phyloP scores from a whole-genome alignment of 2,888 invertebrate species.

The Leptopilina syphax region DNA sequence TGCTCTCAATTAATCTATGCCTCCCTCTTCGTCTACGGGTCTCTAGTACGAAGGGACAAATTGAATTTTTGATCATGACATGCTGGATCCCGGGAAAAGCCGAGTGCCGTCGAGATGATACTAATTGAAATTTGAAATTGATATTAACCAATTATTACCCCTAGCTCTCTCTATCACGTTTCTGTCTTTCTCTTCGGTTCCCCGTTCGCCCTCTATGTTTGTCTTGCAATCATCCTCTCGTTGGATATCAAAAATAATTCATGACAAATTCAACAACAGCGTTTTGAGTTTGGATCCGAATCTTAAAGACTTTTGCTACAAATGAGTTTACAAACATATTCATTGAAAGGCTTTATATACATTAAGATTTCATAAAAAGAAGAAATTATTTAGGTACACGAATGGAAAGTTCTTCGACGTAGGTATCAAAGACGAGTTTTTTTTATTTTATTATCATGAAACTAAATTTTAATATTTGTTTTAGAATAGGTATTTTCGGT shows the following conservation, averaged over 20 bases:
- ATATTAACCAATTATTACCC: conserved; percentile 77
- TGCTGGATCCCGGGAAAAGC: conserved; percentile 66
- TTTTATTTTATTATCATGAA: too few species aligned
- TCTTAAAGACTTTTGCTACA: too few species aligned
- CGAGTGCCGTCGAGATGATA: conserved; percentile 72
- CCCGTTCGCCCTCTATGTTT: conserved; percentile 62
- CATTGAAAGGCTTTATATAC: too few species aligned
- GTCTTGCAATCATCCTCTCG: conserved; percentile 71
- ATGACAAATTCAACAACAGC: too few species aligned
- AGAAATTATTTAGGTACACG: too few species aligned
- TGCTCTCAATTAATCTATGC: conserved; percentile 35
- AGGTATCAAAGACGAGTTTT: too few species aligned
- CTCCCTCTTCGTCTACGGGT: conserved; percentile 49
- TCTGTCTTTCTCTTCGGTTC: conserved; percentile 58
- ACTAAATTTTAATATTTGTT: too few species aligned
- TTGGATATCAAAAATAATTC: conserved; percentile 72
- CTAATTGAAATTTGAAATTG: conserved; percentile 78
- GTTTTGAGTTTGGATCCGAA: too few species aligned
- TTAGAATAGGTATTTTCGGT: too few species aligned
- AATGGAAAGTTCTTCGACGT: too few species aligned
- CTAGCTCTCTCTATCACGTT: conserved; percentile 52
- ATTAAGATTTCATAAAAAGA: too few species aligned
- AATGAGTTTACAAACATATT: too few species aligned
- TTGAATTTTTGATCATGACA: conserved; percentile 76
- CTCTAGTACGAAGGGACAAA: conserved; percentile 72